These are phyloP conservation scores for Thaleichthys pacificus DNA, from an alignment of 2,797 vertebrate genomes.

Conservation along the genomic window DNA sequence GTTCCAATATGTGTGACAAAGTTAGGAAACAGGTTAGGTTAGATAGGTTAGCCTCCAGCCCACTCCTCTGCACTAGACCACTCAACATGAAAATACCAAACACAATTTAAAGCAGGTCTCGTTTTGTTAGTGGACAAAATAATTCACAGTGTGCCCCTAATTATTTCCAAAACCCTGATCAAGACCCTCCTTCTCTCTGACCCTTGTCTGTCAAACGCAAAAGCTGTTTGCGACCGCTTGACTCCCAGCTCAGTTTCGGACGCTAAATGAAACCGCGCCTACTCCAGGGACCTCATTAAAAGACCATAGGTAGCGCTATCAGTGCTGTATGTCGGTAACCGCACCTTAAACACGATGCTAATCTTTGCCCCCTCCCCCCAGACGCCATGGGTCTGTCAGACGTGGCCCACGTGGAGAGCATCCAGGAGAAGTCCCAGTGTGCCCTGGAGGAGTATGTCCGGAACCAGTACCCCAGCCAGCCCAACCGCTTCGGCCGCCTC, in stretches of 20 bases:
- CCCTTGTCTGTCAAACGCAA: neutral
- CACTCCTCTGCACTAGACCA: too few species aligned
- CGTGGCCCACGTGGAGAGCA: slow-evolving; percentile 83
- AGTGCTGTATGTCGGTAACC: neutral
- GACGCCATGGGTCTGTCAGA: slow-evolving; percentile 86
- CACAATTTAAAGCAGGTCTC: too few species aligned
- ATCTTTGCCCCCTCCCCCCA: slow-evolving; percentile 38
- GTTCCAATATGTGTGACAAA: neutral
- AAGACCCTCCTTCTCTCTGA: neutral
- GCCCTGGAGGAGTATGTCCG: slow-evolving; percentile 87
- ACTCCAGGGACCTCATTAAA: neutral
- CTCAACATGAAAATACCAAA: too few species aligned
- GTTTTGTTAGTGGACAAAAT: too few species aligned
- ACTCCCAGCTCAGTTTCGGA: neutral
- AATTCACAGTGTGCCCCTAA: neutral
- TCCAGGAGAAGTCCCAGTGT: slow-evolving; percentile 88
- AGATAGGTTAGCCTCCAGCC: too few species aligned
- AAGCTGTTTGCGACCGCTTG: too few species aligned
- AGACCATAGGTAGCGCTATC: neutral
- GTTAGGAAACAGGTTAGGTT: too few species aligned
- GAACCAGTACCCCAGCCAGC: slow-evolving; percentile 86
- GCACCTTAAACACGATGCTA: neutral
- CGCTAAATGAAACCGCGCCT: neutral
- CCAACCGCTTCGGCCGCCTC: slow-evolving; percentile 84
- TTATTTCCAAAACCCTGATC: neutral